Evolutionary conservation across 2,888 invertebrate species (phyloP), one percentile per base, ranked within the genome.

Genomic region (Ganaspis brasiliensis): DNA sequence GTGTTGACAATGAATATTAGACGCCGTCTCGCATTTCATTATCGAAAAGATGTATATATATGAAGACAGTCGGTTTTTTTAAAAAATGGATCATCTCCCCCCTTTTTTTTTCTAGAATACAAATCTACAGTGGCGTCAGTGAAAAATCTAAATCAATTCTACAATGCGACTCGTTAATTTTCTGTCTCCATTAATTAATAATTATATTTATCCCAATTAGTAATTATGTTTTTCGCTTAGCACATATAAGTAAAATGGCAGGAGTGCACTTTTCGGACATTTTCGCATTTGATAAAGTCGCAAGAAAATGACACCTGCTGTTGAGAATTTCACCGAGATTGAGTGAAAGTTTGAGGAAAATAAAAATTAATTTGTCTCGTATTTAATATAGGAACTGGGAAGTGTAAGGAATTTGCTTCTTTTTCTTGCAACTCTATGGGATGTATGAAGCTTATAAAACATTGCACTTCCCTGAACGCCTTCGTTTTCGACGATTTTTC

Each of bases 401-500:
- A 35, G 35, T 19, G 19, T 0, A 56, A 35, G n/a, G 12, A 52
- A 49, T 26, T 74, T 45, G 19, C 8, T 75, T 76, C 72, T 61
- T 63, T 67, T 81, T 80, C 76, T 74, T 72, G 63, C 73, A 67
- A 77, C 75, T 81, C 75, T 71, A 52, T 49, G 26, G 14, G 35
- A 21, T 76, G 72, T 72, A 74, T 26, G 77, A 79, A 75, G 76
- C 80, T 90, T 89, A 91, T 75, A 91, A 85, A 83, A 91, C 82
- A 81, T 83, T 86, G 81, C 95, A 95, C 84, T 92, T 92, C 77
- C 91, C 92, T 73, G 92, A 89, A 75, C 91, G 87, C 84, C 92
- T 91, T 85, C 94, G 92, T 85, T 94, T 94, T 80, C 94, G 94
- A 55, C 94, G 93, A 83, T 93, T 94, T 91, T 95, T 95, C 74